phyloP scores from a whole-genome alignment of 2,888 invertebrate species.

The Metalampra italica region DNA sequence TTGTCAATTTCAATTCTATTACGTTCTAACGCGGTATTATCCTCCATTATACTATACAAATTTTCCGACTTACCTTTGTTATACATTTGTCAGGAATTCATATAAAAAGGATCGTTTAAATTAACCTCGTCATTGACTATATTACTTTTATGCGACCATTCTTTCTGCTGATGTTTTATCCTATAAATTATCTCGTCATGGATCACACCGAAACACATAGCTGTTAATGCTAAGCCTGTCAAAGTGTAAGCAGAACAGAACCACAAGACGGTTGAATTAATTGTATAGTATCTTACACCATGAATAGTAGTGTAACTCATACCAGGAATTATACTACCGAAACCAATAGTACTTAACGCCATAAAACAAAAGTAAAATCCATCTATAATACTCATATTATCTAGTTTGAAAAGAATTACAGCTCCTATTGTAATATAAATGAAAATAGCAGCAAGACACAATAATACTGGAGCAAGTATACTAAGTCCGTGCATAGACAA shows the following conservation, averaged over 20 bases:
- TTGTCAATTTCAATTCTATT: constrained; percentile 70
- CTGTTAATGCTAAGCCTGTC: constrained; percentile 91
- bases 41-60: constrained; percentile 79
- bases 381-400: constrained; percentile 93
- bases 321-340: constrained; percentile 91
- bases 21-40: constrained; percentile 62
- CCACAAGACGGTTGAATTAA: constrained; percentile 87
- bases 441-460: constrained; percentile 94
- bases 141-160: constrained; percentile 80
- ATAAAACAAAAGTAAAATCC: constrained; percentile 97
- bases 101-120: constrained; percentile 81
- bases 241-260: constrained; percentile 93
- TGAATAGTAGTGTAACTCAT: constrained; percentile 73
- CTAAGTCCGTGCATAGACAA: constrained; percentile 87
- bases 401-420: constrained; percentile 91
- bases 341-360: constrained; percentile 95
- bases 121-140: constrained; percentile 83
- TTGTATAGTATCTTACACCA: constrained; percentile 74
- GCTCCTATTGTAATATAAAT: constrained; percentile 95
- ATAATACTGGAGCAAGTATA: constrained; percentile 92
- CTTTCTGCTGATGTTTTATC: constrained; percentile 83
- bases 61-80: constrained; percentile 74
- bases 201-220: constrained; percentile 94
- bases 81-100: constrained; percentile 87
- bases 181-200: constrained; percentile 93